Base-by-base conservation (phyloP, 1,140 invertebrate genomes). In the Papilio polytes region DNA sequence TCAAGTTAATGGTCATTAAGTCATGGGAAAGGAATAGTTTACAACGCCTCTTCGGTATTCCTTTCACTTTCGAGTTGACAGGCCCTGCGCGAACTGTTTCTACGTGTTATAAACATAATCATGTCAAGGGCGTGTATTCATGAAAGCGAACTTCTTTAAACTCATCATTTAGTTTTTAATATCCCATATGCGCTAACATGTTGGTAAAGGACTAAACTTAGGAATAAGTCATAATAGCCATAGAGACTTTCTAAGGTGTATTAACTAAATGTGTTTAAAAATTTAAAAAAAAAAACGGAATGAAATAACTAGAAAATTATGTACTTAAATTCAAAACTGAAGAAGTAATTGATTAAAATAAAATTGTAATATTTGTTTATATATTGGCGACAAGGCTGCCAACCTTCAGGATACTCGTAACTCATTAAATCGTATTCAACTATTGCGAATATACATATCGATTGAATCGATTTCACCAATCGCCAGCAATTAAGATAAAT, bases 401-500 rank as follows among this genome's bases (percentile, higher is more conserved):
- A 73, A 73, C 36, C 41, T 73, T 73, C 10, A 22, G 31, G 41
- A 44, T 73, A n/a, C n/a, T n/a, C n/a, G n/a, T n/a, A 73, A 73
- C 13, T 20, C 44, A 73, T 73, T 41, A 73, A 36, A 73, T 31
- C 3, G 13, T 46, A 74, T 74, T 74, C 73, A 74, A 74, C 2
- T 10, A 74, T 48, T 76, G 74, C n/a, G n/a, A 53, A 53, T 76
- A 76, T 53, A 76, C 44, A 51, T 76, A 26, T 76, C 41, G 22
- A 76, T 76, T 76, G 26, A 76, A 76, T 76, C 20, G 44, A 51
- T 76, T 76, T 31, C 74, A 22, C n/a, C 74, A 76, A 76, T 48
- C 74, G 20, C 41, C 20, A 53, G 20, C 74, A 76, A 76, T 76
- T 76, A 76, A 76, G 74, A 76, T 51, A 76, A 76, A 76, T 74